Conservation (phyloP, 2,888 invertebrate genomes). For the Lagria hirta region DNA sequence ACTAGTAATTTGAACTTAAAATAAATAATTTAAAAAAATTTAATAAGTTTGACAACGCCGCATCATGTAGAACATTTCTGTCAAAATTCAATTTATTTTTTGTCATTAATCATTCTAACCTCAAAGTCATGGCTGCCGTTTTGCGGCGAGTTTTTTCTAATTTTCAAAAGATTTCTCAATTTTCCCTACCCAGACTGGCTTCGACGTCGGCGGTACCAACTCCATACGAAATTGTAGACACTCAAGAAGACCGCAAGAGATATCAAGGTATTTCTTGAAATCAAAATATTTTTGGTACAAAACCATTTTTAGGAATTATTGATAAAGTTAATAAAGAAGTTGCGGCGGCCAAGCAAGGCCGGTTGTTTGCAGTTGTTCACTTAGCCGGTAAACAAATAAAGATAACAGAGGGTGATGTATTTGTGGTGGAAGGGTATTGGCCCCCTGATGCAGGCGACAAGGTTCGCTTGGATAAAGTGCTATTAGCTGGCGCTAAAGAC, state of each 20-base stretch:
- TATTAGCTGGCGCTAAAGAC: slow-evolving; percentile 75
- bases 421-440: slow-evolving; percentile 82
- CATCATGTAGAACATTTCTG: no score
- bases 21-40: no score
- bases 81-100: no score
- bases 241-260: slow-evolving; percentile 37
- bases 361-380: slow-evolving; percentile 81
- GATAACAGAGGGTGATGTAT: slow-evolving; percentile 81
- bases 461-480: slow-evolving; percentile 77
- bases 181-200: not conserved
- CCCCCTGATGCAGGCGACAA: slow-evolving; percentile 78
- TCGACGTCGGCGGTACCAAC: slow-evolving; percentile 27
- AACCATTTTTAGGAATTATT: slow-evolving; percentile 56
- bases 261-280: slow-evolving; percentile 34
- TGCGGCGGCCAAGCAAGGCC: slow-evolving; percentile 57
- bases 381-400: slow-evolving; percentile 82
- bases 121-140: slow-evolving; percentile 33
- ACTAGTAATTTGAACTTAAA: no score
- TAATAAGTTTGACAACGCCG: no score
- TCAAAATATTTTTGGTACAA: slow-evolving; percentile 19
- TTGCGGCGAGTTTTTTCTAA: slow-evolving; percentile 28
- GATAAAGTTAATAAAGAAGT: slow-evolving; percentile 66
- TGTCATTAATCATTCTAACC: no score
- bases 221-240: slow-evolving; percentile 47
- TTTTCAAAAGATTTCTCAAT: slow-evolving; percentile 19